phyloP scores from a whole-genome alignment of 2,113 vertebrate genomes.

The Bambusicola thoracicus region DNA sequence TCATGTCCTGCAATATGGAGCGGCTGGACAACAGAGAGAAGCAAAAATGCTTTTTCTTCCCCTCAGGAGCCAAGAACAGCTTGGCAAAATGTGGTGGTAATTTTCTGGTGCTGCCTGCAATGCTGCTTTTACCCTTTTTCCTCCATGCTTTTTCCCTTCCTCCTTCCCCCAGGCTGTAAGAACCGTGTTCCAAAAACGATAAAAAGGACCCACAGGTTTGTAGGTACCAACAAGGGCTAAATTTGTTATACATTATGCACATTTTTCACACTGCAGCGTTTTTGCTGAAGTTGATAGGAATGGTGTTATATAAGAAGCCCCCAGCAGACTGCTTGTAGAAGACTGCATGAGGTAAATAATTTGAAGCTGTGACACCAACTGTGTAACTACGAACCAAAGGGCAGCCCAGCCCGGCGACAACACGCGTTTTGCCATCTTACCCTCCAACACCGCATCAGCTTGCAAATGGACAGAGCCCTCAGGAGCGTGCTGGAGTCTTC shows the following conservation, averaged over 20 bases:
- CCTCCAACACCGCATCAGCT: neutral
- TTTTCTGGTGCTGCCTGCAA: neutral
- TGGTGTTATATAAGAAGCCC: conserved; percentile 49
- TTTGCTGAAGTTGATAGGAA: conserved; percentile 58
- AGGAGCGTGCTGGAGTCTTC: neutral
- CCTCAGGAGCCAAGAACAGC: neutral
- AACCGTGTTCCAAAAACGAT: neutral
- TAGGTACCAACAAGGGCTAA: conserved; percentile 28
- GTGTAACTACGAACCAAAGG: conserved; percentile 25
- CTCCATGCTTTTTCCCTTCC: neutral
- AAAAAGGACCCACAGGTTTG: neutral
- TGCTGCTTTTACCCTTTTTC: neutral
- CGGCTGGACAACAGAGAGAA: neutral
- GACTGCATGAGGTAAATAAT: conserved; percentile 28
- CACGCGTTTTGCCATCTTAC: neutral
- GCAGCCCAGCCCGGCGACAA: conserved; percentile 21
- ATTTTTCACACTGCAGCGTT: conserved; percentile 47
- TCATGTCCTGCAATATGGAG: neutral
- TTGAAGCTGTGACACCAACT: conserved; percentile 52
- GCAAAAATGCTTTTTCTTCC: neutral
- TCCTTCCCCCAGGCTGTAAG: neutral
- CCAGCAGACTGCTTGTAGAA: conserved; percentile 49
- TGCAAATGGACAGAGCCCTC: conserved; percentile 11
- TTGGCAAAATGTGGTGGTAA: neutral
- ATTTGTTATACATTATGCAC: conserved; percentile 51